Evolutionary conservation across 1,140 invertebrate species (phyloP).

Genomic region (Hypsibius dujardini): DNA sequence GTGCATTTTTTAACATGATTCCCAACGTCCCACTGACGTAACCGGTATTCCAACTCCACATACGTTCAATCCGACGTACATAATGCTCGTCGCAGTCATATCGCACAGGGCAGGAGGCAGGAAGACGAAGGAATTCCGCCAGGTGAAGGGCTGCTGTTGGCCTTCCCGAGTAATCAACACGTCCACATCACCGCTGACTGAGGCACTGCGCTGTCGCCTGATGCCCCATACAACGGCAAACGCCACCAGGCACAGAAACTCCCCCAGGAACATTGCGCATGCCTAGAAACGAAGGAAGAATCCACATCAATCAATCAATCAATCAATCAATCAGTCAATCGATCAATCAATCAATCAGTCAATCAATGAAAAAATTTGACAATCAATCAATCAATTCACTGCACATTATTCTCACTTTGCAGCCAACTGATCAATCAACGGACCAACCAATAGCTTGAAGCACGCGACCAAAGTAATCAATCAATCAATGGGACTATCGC

Average conservation of each 20-base stretch:
- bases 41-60: too few species aligned
- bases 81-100: constrained; percentile 35
- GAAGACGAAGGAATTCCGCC: constrained; percentile 53
- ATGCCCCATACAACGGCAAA: constrained; percentile 45
- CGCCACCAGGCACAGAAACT: constrained; percentile 58
- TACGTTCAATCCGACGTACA: constrained; percentile 62
- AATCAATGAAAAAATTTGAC: too few species aligned
- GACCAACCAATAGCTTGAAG: too few species aligned
- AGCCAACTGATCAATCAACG: too few species aligned
- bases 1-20: constrained; percentile 18
- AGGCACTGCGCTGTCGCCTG: constrained; percentile 39
- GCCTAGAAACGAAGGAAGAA: constrained; percentile 39
- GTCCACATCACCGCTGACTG: constrained; percentile 18
- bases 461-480: too few species aligned
- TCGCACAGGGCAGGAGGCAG: constrained; percentile 67
- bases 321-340: too few species aligned
- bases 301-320: too few species aligned
- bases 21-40: constrained; percentile 18
- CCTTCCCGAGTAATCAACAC: constrained; percentile 13
- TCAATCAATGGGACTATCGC: too few species aligned
- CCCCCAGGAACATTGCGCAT: constrained; percentile 69
- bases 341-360: too few species aligned
- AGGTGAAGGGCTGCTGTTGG: constrained; percentile 18
- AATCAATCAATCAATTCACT: too few species aligned
- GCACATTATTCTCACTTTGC: too few species aligned